phyloP scores from a whole-genome alignment of 2,113 vertebrate genomes.

The Triplophysa rosa region DNA sequence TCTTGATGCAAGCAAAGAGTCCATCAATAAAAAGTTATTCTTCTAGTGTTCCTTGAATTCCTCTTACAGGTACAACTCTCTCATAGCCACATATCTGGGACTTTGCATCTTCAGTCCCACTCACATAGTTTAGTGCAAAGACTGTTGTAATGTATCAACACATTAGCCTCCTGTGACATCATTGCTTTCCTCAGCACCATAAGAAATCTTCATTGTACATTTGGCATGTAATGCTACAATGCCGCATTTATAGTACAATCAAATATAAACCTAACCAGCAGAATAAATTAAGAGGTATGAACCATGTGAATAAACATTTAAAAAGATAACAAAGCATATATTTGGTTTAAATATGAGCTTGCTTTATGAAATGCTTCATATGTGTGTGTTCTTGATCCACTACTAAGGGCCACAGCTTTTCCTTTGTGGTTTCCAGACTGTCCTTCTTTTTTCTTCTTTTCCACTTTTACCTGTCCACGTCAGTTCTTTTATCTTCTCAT shows the following conservation, averaged over 20 bases:
- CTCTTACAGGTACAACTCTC: too few species aligned
- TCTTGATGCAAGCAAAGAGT: background rate
- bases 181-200: slow-evolving; percentile 18
- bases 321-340: slow-evolving; percentile 36
- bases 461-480: background rate
- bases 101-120: background rate
- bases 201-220: slow-evolving; percentile 40
- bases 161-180: background rate
- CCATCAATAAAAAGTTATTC: background rate
- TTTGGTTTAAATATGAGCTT: slow-evolving; percentile 34
- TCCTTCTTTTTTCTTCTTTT: background rate
- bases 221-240: background rate
- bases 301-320: slow-evolving; percentile 28
- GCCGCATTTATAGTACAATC: slow-evolving; percentile 13
- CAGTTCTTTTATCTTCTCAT: slow-evolving; percentile 20
- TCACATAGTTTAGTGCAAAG: slow-evolving; percentile 47
- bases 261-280: slow-evolving; percentile 29
- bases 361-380: slow-evolving; percentile 15
- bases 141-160: slow-evolving; percentile 12
- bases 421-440: background rate
- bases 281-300: slow-evolving; percentile 72
- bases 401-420: slow-evolving; percentile 18
- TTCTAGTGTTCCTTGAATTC: background rate
- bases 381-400: background rate
- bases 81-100: too few species aligned